Percentiles rank a stretch among this genome's conserved stretches.
phyloP scores from a whole-genome alignment of 1,140 invertebrate genomes.

The Diploscapter pachys region DNA sequence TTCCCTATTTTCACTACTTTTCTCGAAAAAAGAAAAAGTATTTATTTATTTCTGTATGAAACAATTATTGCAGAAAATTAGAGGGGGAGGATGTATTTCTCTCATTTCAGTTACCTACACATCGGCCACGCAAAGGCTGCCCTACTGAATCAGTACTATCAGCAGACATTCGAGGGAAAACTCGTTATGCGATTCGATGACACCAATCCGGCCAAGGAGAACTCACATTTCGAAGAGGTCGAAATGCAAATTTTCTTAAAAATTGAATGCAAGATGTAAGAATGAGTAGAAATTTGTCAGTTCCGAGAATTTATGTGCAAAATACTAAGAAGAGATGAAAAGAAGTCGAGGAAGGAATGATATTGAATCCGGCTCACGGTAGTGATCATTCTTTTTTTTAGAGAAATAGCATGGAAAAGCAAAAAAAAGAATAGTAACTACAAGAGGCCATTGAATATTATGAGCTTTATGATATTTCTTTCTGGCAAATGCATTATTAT shows the following conservation, averaged over 20 bases:
- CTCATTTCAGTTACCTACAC: conserved; percentile 75
- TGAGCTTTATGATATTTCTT: conserved; percentile 1
- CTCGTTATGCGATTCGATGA: conserved; percentile 99
- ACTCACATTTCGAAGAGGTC: conserved; percentile 87
- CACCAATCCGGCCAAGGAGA: conserved; percentile 98
- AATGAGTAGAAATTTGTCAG: background rate
- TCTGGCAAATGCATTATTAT: background rate
- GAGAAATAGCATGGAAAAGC: too few species aligned
- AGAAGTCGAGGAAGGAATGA: too few species aligned
- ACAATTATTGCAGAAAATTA: too few species aligned
- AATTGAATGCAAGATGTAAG: background rate
- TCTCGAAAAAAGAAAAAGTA: too few species aligned
- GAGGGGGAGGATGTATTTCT: background rate
- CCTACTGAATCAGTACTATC: conserved; percentile 93
- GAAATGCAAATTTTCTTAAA: background rate
- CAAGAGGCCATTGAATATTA: too few species aligned
- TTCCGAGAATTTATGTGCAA: too few species aligned
- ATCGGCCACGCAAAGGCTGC: conserved; percentile 99
- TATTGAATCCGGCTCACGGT: too few species aligned
- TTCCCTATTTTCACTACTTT: too few species aligned
- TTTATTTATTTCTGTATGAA: too few species aligned
- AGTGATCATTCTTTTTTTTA: too few species aligned
- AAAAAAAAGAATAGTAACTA: too few species aligned
- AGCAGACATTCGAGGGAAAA: conserved; percentile 83
- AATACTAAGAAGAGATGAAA: too few species aligned